A percentile compares a stretch with the other conserved stretches of the same genome.
phyloP scores from a whole-genome alignment of 2,113 vertebrate species.

The Mola mola region DNA sequence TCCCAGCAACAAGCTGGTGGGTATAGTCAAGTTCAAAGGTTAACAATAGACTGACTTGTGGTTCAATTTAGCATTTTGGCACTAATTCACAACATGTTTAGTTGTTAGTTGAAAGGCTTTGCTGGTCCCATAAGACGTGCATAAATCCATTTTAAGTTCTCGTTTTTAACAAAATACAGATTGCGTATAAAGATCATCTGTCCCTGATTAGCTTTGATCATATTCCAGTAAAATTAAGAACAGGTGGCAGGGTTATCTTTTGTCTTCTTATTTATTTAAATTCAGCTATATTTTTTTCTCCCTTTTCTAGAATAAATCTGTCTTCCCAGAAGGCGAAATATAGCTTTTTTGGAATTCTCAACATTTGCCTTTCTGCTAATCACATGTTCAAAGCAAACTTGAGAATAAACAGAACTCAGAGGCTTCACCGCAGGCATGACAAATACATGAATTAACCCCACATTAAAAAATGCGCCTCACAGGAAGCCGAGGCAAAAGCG shows the following conservation, averaged over 20 bases:
- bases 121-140: constrained; percentile 50
- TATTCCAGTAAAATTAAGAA: constrained; percentile 66
- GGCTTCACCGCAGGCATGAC: constrained; percentile 61
- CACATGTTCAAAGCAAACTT: constrained; percentile 65
- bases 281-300: constrained; percentile 45
- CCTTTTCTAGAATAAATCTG: constrained; percentile 48
- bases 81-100: constrained; percentile 71
- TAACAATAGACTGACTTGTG: constrained; percentile 49
- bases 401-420: constrained; percentile 58
- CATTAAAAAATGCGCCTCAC: constrained; percentile 66
- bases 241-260: constrained; percentile 63
- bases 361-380: constrained; percentile 74
- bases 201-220: constrained; percentile 71
- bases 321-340: constrained; percentile 55
- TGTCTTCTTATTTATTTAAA: constrained; percentile 61
- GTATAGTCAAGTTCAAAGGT: constrained; percentile 67
- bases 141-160: constrained; percentile 56
- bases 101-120: constrained; percentile 70
- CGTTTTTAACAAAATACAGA: constrained; percentile 65
- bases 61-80: constrained; percentile 59
- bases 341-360: too few relatives aligned
- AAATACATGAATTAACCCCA: constrained; percentile 64
- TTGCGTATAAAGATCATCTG: constrained; percentile 66
- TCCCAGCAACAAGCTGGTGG: constrained; percentile 51
- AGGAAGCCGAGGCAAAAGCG: constrained; percentile 67